phyloP scores from a whole-genome alignment of 1,140 invertebrate species.

The Microvelia longipes region DNA sequence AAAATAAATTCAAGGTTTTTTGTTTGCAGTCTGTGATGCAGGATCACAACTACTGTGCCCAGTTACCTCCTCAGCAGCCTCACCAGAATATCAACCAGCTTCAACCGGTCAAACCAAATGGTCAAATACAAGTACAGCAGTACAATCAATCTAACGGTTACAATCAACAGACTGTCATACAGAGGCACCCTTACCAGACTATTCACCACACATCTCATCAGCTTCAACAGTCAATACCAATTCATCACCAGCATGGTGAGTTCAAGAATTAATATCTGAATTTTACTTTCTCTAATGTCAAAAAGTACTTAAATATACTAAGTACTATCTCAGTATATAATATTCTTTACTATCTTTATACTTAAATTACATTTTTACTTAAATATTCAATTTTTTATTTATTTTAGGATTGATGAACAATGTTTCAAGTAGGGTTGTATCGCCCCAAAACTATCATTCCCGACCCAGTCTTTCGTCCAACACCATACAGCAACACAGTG shows the following conservation, averaged over 20 bases:
- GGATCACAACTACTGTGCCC: slow-evolving; percentile 21
- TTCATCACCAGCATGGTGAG: not conserved
- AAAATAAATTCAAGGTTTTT: too few species aligned
- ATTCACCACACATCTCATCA: not conserved
- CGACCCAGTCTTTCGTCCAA: too few species aligned
- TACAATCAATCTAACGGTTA: not conserved
- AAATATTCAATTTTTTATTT: not conserved
- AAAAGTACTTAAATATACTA: too few species aligned
- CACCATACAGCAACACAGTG: too few species aligned
- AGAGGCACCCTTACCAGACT: not conserved
- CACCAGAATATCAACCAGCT: too few species aligned
- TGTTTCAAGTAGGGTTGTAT: not conserved
- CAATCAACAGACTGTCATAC: not conserved
- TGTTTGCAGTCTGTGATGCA: slow-evolving; percentile 17
- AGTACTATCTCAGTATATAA: too few species aligned
- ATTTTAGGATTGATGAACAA: not conserved
- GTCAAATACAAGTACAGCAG: too few species aligned
- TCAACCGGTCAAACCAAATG: not conserved
- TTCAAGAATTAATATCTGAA: not conserved
- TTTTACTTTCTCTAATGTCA: too few species aligned
- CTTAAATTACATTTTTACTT: not conserved
- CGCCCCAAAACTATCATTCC: too few species aligned
- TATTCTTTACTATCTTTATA: too few species aligned
- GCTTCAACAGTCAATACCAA: not conserved
- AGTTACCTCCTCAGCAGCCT: slow-evolving; percentile 9